Evolutionary conservation across 2,113 vertebrate genomes (phyloP).

Genomic region (Bucco capensis): DNA sequence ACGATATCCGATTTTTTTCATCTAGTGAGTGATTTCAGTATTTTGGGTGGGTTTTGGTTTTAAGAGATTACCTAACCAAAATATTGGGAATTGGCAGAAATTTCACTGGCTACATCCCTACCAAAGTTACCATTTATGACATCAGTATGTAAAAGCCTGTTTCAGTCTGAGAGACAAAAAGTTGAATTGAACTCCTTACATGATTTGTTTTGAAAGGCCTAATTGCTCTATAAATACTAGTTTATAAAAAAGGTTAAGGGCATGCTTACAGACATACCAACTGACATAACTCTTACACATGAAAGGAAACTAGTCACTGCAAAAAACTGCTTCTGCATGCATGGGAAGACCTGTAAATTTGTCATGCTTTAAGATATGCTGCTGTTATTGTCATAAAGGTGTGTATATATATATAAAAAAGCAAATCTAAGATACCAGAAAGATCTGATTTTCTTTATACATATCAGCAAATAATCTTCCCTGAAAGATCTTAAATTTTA

Average conservation of each 20-base stretch:
- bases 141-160: neutral
- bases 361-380: constrained; percentile 48
- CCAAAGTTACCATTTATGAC: neutral
- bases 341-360: neutral
- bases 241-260: constrained; percentile 29
- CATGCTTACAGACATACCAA: constrained; percentile 44
- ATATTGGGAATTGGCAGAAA: neutral
- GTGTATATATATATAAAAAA: fast-evolving
- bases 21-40: neutral
- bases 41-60: neutral
- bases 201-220: neutral
- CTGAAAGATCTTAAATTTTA: constrained; percentile 34
- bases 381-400: neutral
- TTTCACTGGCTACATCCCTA: neutral
- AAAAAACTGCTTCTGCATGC: constrained; percentile 45
- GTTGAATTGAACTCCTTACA: neutral
- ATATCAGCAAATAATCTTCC: constrained; percentile 10
- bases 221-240: neutral
- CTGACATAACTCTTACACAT: neutral
- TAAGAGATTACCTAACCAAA: neutral
- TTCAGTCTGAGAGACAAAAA: neutral
- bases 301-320: constrained; percentile 25
- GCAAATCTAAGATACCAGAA: constrained; percentile 15
- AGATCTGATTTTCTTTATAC: neutral
- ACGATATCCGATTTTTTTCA: neutral